A percentile compares a stretch with the other conserved stretches of the same genome.
These are phyloP conservation scores for human DNA, from an alignment of 2,113 vertebrate species.

Conservation along the genomic window GRCh38 chr18:37980001-37980500, in stretches of 20 bases:
- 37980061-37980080: constrained; percentile 21
- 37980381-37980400: neutral
- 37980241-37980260: neutral
- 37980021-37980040: constrained; percentile 30
- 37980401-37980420: neutral
- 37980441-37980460: neutral
- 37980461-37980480: neutral
- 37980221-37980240: neutral
- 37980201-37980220: neutral
- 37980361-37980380: neutral
- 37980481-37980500: too few relatives aligned
- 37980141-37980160: neutral
- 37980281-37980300: neutral
- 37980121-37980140: neutral
- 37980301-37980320: neutral
- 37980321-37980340: constrained; percentile 38
- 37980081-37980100: constrained; percentile 17
- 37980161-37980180: neutral
- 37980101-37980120: neutral
- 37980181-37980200: neutral
- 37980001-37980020: constrained; percentile 26
- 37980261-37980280: neutral
- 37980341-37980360: neutral
- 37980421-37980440: neutral
- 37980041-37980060: constrained; percentile 31